Evolutionary conservation across 2,888 invertebrate species (phyloP), one percentile per base, ranked within the genome.

Genomic region (Hipparchia semele): DNA sequence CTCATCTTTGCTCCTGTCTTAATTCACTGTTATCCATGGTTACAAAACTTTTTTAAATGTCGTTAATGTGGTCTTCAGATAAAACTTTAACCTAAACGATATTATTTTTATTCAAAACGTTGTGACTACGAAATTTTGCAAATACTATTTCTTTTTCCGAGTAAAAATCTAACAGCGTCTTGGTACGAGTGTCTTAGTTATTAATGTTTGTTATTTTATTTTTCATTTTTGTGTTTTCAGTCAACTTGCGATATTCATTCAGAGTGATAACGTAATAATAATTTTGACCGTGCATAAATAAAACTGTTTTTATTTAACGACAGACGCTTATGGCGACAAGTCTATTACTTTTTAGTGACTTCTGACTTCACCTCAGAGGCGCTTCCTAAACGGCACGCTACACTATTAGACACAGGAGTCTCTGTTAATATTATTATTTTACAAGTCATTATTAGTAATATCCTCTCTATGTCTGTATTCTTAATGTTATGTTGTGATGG

Each of bases 121-220:
- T 82, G 83, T 79, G 86, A 86, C 78, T 80, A 82, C 83, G 86
- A 81, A 79, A 76, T 46, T 39, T 70, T 80, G 72, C 79, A 80
- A 69, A 79, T 77, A 80, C 79, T 80, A 79, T 83, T 83, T 84
- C 80, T 83, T 83, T 60, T 85, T 77, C 76, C 78, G 76, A 80
- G 83, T 83, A 83, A 83, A 81, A 81, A 82, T 87, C 88, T 92
- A 93, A 93, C 93, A 93, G 93, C 94, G 93, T 94, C 92, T 91
- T 92, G 89, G 94, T 94, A 94, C 92, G 92, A 93, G 92, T 92
- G 93, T 83, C 80, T 88, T 90, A 89, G 86, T 81, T 87, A 86
- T 87, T 90, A 90, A 88, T 86, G 72, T 85, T 81, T 82, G 77
- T 85, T 84, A 81, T 72, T 73, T 83, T 82, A 85, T 84, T 81